A percentile compares a stretch with the other conserved stretches of the same genome.
Evolutionary conservation across 2,888 invertebrate species (phyloP).

Genomic region (Heliconius ethilla): DNA sequence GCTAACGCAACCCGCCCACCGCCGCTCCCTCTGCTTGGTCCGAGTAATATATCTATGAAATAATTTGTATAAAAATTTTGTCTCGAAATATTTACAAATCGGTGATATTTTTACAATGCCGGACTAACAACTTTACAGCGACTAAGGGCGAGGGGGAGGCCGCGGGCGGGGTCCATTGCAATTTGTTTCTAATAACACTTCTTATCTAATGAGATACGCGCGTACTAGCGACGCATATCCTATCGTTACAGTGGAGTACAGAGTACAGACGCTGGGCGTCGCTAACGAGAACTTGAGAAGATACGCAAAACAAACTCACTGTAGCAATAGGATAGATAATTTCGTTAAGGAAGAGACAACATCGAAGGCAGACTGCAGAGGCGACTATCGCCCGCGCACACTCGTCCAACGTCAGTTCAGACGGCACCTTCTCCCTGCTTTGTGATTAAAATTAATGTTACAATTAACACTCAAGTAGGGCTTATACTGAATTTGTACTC

Average conservation of each 20-base stretch:
- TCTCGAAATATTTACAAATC: slow-evolving; percentile 78
- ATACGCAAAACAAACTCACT: slow-evolving; percentile 72
- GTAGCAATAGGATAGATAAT: slow-evolving; percentile 75
- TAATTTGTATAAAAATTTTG: slow-evolving; percentile 81
- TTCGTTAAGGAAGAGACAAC: slow-evolving; percentile 75
- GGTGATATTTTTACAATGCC: slow-evolving; percentile 75
- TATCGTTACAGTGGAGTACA: slow-evolving; percentile 72
- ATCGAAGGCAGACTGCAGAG: slow-evolving; percentile 74
- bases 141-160: slow-evolving; percentile 61
- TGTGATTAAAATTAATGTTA: slow-evolving; percentile 74
- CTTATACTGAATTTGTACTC: slow-evolving; percentile 89
- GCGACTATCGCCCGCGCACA: slow-evolving; percentile 65
- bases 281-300: slow-evolving; percentile 59
- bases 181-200: slow-evolving; percentile 79
- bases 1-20: slow-evolving; percentile 46
- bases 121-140: slow-evolving; percentile 75
- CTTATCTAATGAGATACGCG: slow-evolving; percentile 73
- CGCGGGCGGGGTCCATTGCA: slow-evolving; percentile 60
- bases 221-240: slow-evolving; percentile 73
- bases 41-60: slow-evolving; percentile 75
- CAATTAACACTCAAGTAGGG: slow-evolving; percentile 79
- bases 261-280: slow-evolving; percentile 3
- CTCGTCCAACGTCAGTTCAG: slow-evolving; percentile 57
- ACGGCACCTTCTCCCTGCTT: slow-evolving; percentile 70
- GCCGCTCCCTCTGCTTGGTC: slow-evolving; percentile 62